Evolutionary conservation across 2,797 vertebrate species (phyloP), one percentile per base, ranked within the genome.

Genomic region (Enteromius afrohamiltoni): DNA sequence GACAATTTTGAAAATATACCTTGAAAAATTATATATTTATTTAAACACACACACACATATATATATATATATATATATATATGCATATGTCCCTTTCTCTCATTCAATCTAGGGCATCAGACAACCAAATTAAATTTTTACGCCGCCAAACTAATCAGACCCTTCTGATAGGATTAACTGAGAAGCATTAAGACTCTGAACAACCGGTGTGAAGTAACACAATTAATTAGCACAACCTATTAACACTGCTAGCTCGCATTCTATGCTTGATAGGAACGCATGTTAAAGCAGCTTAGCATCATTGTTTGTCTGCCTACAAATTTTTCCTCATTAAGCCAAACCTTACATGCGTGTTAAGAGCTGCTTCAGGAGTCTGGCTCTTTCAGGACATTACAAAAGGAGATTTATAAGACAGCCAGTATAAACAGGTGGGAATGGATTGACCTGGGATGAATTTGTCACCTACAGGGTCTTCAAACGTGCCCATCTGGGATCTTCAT

Each of bases 271-370:
- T 42, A n/a, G 60, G n/a, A 55, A 83, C 1, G 8, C 13, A 11
- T 17, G 23, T 69, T 77, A 69, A 77, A 77, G 68, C 58, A 74
- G 77, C 71, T 84, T 84, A 80, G 77, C 83, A 74, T 70, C 68
- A 45, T 42, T 85, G 77, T 79, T 85, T 80, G 60, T 71, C 40
- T 79, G n/a, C 37, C 34, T 73, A 69, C 37, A 65, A 67, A 83
- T 69, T 26, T 77, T 77, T 58, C 31, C 64, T 77, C 49, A 58
- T 77, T 83, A 77, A 34, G 17, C 4, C 37, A 77, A 69, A 65
- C 13, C 62, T 60, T 65, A 51, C 53, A 67, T 67, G 26, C 67
- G 21, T 17, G 42, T 58, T 42, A 69, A 45, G 29, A 23, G 55
- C 55, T 58, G 45, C 40, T 73, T 14, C 26, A 49, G 26, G 53